phyloP scores from a whole-genome alignment of 2,113 vertebrate genomes.

The Gopherus flavomarginatus region DNA sequence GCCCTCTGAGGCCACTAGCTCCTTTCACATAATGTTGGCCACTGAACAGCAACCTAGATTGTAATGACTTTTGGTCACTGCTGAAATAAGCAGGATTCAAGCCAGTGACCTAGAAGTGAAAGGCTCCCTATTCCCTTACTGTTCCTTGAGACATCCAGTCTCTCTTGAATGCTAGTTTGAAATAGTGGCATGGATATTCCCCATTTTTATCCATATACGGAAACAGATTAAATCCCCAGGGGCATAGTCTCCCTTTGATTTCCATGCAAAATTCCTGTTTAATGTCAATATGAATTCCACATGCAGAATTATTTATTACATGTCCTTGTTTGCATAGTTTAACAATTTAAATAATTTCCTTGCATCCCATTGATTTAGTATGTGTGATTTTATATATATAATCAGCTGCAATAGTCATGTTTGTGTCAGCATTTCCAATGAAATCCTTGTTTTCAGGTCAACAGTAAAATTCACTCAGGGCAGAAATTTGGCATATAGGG shows the following conservation, averaged over 20 bases:
- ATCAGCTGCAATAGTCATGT: constrained; percentile 64
- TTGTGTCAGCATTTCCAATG: constrained; percentile 71
- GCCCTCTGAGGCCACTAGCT: constrained; percentile 59
- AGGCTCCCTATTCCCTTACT: constrained; percentile 49
- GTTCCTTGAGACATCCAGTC: constrained; percentile 47
- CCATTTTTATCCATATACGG: constrained; percentile 1
- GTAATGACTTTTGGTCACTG: constrained; percentile 74
- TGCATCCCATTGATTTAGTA: constrained; percentile 40
- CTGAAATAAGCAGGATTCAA: constrained; percentile 73
- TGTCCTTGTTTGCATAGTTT: constrained; percentile 54
- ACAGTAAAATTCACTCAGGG: constrained; percentile 48
- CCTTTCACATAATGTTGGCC: constrained; percentile 70
- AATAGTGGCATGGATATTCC: constrained; percentile 57
- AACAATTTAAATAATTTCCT: constrained; percentile 55
- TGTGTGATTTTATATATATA: constrained; percentile 8
- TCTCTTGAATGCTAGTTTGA: constrained; percentile 60
- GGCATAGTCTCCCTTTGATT: not conserved
- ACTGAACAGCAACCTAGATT: constrained; percentile 56
- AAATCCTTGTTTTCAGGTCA: constrained; percentile 71
- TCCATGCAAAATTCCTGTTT: constrained; percentile 39
- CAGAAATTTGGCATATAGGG: not conserved
- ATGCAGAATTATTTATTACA: not conserved
- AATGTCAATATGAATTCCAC: constrained; percentile 40
- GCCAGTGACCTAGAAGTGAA: constrained; percentile 74
- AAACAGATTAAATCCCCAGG: constrained; percentile 17